These are phyloP conservation scores for Aphelocoma californica DNA, from an alignment of 2,797 vertebrate genomes.

Conservation along the genomic window DNA sequence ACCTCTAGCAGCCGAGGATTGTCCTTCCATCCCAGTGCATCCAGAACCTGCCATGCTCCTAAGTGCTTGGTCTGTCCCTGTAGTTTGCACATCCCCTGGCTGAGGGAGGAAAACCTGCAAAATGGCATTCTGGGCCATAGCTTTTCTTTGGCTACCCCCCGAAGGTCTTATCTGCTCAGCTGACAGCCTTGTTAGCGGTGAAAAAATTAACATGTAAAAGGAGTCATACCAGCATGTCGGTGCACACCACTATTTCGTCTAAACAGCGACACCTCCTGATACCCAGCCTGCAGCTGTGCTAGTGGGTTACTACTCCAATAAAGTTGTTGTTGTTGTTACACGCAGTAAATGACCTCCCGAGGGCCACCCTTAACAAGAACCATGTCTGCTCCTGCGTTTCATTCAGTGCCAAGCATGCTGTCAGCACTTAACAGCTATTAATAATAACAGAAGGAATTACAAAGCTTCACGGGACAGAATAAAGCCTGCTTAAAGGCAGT, in stretches of 20 bases:
- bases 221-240: background rate
- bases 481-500: slow-evolving; percentile 26
- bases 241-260: background rate
- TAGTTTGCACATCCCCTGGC: background rate
- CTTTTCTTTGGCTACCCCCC: background rate
- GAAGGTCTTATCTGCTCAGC: background rate
- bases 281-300: background rate
- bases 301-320: slow-evolving; percentile 28
- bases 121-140: background rate
- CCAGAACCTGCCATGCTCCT: background rate
- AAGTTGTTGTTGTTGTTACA: slow-evolving; percentile 65
- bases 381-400: slow-evolving; percentile 51
- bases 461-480: slow-evolving; percentile 43
- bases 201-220: background rate
- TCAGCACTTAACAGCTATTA: slow-evolving; percentile 67
- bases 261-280: slow-evolving; percentile 69
- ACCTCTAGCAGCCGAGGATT: background rate
- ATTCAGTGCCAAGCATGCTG: slow-evolving; percentile 64
- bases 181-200: background rate
- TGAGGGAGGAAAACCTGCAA: background rate
- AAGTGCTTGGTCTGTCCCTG: background rate
- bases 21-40: background rate
- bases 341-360: slow-evolving; percentile 57
- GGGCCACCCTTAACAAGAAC: slow-evolving; percentile 61
- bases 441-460: slow-evolving; percentile 60